These are phyloP conservation scores for Crocuta crocuta DNA, from an alignment of 2,113 vertebrate species.

Conservation along the genomic window DNA sequence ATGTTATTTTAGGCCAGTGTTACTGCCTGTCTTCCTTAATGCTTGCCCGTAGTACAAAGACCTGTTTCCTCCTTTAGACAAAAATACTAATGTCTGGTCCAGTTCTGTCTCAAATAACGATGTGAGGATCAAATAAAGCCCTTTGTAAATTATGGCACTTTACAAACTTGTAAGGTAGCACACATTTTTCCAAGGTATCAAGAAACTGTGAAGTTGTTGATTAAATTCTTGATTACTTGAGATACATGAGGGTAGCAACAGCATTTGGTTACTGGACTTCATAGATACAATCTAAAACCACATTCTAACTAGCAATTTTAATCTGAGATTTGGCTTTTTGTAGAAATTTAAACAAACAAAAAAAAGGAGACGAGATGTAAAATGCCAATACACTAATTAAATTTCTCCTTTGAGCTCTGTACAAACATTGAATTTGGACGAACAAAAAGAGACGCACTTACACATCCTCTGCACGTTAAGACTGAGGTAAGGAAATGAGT, in stretches of 20 bases:
- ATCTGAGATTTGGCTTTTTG: neutral
- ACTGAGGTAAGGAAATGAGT: neutral
- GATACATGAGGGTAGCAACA: neutral
- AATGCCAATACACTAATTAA: neutral
- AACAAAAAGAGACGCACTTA: conserved; percentile 4
- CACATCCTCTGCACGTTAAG: neutral
- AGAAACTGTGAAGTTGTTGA: neutral
- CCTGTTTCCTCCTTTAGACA: neutral
- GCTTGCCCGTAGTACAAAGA: neutral
- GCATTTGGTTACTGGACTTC: neutral
- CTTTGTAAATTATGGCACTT: conserved; percentile 2
- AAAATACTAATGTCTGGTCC: neutral
- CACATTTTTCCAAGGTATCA: neutral
- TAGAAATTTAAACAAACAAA: neutral
- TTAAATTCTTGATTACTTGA: conserved; percentile 1
- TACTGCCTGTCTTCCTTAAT: neutral
- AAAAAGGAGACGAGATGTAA: neutral
- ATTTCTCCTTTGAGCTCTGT: conserved; percentile 27
- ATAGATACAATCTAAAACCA: neutral
- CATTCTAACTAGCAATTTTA: conserved; percentile 28
- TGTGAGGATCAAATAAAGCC: neutral
- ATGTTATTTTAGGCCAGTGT: neutral
- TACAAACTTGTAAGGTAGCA: neutral
- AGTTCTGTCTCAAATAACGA: conserved; percentile 30
- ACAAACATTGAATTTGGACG: neutral